A percentile compares a stretch with the other conserved stretches of the same genome.
These are phyloP conservation scores for Berghia stephanieae DNA, from an alignment of 1,140 invertebrate species.

Conservation along the genomic window DNA sequence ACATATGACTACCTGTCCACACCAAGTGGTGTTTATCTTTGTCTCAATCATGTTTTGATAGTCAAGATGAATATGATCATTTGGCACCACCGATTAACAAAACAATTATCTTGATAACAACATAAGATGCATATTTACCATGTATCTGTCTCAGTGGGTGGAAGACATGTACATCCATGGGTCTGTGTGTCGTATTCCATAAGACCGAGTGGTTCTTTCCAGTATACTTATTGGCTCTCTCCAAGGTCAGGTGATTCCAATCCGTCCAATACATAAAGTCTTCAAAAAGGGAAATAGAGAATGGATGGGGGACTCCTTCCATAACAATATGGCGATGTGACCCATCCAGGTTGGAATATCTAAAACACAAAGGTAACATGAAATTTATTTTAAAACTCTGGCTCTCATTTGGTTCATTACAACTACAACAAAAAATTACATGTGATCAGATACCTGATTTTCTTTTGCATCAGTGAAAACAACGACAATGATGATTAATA, in stretches of 20 bases:
- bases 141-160: conserved; percentile 78
- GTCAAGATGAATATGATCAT: no score
- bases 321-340: conserved; percentile 74
- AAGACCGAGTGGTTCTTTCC: conserved; percentile 94
- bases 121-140: conserved; percentile 37
- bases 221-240: conserved; percentile 95
- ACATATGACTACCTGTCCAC: no score
- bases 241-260: conserved; percentile 89
- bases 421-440: no score
- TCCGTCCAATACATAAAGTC: conserved; percentile 99
- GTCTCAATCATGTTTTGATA: no score
- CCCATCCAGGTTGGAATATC: conserved; percentile 75
- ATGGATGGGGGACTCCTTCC: conserved; percentile 80
- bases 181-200: conserved; percentile 91
- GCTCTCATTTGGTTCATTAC: no score
- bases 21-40: no score
- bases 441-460: no score
- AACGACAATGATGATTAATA: no score
- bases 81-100: no score
- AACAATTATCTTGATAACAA: background rate
- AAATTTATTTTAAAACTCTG: no score
- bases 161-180: conserved; percentile 89
- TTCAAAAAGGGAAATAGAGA: conserved; percentile 91
- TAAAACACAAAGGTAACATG: no score
- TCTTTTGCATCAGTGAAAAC: no score